A percentile compares a stretch with the other conserved stretches of the same genome.
Evolutionary conservation across 1,140 invertebrate genomes (phyloP).

Genomic region (Bombus vancouverensis): DNA sequence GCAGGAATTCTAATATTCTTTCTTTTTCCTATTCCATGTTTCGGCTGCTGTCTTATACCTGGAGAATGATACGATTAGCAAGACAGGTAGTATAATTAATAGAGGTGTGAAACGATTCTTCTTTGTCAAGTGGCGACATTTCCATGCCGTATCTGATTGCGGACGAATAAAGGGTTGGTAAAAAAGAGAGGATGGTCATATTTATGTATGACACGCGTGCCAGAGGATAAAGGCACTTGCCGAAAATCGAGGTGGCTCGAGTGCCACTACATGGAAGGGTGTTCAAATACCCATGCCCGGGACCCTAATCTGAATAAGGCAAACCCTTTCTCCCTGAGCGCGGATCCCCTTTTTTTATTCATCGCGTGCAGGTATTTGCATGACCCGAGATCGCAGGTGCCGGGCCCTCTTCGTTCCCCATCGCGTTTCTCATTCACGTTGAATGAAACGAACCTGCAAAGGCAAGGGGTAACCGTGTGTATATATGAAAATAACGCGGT

Average conservation of each 20-base stretch:
- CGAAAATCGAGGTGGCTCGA: constrained; percentile 66
- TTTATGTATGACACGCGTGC: constrained; percentile 48
- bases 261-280: constrained; percentile 64
- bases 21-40: not conserved
- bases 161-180: constrained; percentile 7
- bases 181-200: constrained; percentile 16
- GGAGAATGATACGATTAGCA: not conserved
- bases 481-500: constrained; percentile 72
- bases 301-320: constrained; percentile 80
- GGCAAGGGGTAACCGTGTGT: constrained; percentile 40
- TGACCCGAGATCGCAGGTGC: constrained; percentile 70
- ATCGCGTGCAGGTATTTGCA: constrained; percentile 76
- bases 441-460: constrained; percentile 60
- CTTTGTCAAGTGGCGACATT: not conserved
- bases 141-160: not conserved
- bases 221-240: constrained; percentile 69
- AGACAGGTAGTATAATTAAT: not conserved
- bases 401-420: constrained; percentile 25
- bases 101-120: not conserved
- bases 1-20: no score
- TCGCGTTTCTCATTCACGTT: constrained; percentile 48
- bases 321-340: constrained; percentile 66
- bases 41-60: not conserved
- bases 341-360: constrained; percentile 76
- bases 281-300: constrained; percentile 64